These are phyloP conservation scores for Gambusia holbrooki DNA, from an alignment of 2,113 vertebrate genomes.

Conservation along the genomic window DNA sequence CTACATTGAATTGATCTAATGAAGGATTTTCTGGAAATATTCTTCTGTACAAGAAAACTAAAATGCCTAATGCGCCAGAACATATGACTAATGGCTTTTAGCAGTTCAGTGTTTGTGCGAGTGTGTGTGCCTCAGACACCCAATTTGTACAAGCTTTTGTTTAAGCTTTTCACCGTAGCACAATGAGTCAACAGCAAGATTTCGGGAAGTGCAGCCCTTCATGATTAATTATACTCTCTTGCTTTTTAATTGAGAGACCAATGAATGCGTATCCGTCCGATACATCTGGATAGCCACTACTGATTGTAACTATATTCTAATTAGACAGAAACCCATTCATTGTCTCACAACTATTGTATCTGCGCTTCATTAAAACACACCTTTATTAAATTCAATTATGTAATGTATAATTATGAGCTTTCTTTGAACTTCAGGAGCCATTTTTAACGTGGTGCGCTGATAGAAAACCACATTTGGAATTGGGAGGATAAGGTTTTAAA, in stretches of 20 bases:
- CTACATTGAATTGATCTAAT: background rate
- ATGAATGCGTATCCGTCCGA: slow-evolving; percentile 54
- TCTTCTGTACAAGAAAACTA: background rate
- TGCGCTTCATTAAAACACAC: slow-evolving; percentile 49
- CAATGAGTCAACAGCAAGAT: slow-evolving; percentile 53
- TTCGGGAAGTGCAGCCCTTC: slow-evolving; percentile 29
- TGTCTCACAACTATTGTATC: slow-evolving; percentile 41
- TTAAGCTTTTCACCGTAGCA: slow-evolving; percentile 38
- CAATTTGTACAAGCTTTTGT: slow-evolving; percentile 25
- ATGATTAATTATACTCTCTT: slow-evolving; percentile 50
- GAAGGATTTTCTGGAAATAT: background rate
- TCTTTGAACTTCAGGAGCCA: slow-evolving; percentile 32
- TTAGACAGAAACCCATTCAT: slow-evolving; percentile 55
- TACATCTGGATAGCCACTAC: slow-evolving; percentile 54
- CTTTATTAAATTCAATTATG: slow-evolving; percentile 55
- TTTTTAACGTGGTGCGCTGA: background rate
- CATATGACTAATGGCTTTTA: background rate
- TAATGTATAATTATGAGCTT: slow-evolving; percentile 43
- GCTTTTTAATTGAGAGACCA: slow-evolving; percentile 61
- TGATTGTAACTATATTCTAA: slow-evolving; percentile 56
- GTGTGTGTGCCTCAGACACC: background rate
- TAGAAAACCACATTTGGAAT: slow-evolving; percentile 5
- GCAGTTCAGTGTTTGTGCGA: background rate
- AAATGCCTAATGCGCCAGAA: background rate
- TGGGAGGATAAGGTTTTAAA: background rate